Conservation (phyloP, 1,140 invertebrate genomes). For the Babylonia areolata region DNA sequence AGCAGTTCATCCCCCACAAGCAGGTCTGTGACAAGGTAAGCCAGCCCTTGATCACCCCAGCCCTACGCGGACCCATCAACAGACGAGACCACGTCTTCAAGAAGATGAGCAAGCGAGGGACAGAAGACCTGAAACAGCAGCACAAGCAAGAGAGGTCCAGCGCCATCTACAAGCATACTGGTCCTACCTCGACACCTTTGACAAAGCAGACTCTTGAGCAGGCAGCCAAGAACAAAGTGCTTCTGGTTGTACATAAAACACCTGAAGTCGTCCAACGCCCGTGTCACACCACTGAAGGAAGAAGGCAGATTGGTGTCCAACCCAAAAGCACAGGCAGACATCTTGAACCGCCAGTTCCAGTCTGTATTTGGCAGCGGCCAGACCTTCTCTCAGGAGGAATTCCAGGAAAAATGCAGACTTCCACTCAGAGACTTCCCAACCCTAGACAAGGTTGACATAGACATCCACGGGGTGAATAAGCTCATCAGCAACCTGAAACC, state of each 20-base stretch:
- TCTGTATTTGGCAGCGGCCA: not conserved
- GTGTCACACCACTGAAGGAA: not conserved
- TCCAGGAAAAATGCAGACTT: not conserved
- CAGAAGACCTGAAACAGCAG: not conserved
- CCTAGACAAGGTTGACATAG: slow-evolving; percentile 33
- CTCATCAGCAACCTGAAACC: slow-evolving; percentile 27
- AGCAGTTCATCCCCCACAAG: not conserved
- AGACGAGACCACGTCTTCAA: not conserved
- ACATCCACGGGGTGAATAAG: slow-evolving; percentile 10
- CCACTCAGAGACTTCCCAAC: not conserved
- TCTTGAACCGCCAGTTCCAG: slow-evolving; percentile 5
- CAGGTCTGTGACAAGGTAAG: not conserved
- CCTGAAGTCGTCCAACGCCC: not conserved
- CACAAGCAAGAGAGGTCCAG: not conserved
- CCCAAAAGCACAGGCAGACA: not conserved
- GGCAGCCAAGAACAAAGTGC: not conserved
- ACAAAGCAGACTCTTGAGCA: not conserved
- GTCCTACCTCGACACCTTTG: not conserved
- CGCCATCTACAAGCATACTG: not conserved
- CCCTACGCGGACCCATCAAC: not conserved
- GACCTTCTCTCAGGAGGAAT: not conserved
- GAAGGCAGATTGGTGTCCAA: not conserved
- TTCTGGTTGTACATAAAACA: not conserved
- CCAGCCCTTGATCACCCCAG: not conserved
- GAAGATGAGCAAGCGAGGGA: not conserved